Base-by-base conservation (phyloP, 2,797 vertebrate species). In the Eurystomus glaucurus region DNA sequence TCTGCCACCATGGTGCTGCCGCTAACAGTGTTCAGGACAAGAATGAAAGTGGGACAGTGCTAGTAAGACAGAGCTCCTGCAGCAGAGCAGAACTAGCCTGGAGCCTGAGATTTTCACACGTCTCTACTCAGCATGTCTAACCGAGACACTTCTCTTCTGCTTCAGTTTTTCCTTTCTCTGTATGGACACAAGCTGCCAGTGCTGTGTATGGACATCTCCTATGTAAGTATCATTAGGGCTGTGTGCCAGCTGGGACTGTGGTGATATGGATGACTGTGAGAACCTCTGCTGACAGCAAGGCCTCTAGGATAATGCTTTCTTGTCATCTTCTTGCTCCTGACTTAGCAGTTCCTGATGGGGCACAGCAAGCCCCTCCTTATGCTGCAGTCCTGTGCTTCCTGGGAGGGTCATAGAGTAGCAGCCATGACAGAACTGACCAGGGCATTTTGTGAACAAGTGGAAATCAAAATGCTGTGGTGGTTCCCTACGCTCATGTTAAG, bases 121-220 rank as follows among this genome's bases (percentile, higher is more conserved):
- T 64, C 25, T 33, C 3, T 58, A 9, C 21, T 10, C 41, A 52
- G 17, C 6, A 11, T 28, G 16, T 87, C 16, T 93, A 85, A 93
- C 58, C 55, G 28, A 88, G 74, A 58, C 43, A 70, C 51, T 6
- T 71, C 25, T 90, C 78, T 91, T 96, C 74, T 91, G 70, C 50
- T 98, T 71, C 97, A 99, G 99, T 99, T 99, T 98, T 99, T 99
- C 97, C 98, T 99, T 82, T 99, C 99, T 35, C 98, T 99, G 18
- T 99, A 99, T 60, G 99, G 99, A 98, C 99, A 99, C 98, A 99
- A 99, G 98, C 98, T 99, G 85, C 99, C 99, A 2, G 99, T 99
- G 25, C 98, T 99, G 7, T 99, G 99, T 91, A 98, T 99, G 99
- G 99, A 99, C 97, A 99, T 99, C 95, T 99, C 99, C 69, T 98